Conservation (phyloP, 2,888 invertebrate species). For the Iphiclides podalirius region DNA sequence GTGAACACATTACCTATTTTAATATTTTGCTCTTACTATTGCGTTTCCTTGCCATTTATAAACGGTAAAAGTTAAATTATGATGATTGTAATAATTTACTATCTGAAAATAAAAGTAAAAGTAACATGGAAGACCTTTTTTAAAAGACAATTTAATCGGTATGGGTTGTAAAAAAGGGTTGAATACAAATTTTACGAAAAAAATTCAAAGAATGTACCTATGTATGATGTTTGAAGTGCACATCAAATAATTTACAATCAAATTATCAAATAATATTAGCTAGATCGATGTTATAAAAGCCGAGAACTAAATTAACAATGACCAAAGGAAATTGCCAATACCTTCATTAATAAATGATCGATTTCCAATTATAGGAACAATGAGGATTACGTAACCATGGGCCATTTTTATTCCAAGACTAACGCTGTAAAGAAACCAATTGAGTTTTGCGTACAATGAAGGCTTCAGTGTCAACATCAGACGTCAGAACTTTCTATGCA, state of each 20-base stretch:
- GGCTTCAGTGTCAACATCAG: background rate
- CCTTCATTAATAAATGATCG: conserved; percentile 7
- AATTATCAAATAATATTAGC: too few relatives aligned
- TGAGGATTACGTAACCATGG: conserved; percentile 10
- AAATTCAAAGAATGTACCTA: too few relatives aligned
- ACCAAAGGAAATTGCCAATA: conserved; percentile 7
- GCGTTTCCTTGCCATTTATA: conserved; percentile 29
- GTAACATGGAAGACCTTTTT: too few relatives aligned
- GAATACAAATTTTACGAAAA: too few relatives aligned
- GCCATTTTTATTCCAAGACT: conserved; percentile 7
- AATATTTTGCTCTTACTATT: background rate
- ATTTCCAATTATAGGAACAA: conserved; percentile 18
- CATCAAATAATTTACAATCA: too few relatives aligned
- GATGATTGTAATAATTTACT: too few relatives aligned
- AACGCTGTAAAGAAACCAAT: background rate
- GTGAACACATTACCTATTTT: conserved; percentile 27
- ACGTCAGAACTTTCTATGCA: background rate
- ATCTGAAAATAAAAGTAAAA: too few relatives aligned
- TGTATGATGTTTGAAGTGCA: too few relatives aligned
- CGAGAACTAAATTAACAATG: background rate
- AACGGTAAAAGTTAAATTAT: too few relatives aligned
- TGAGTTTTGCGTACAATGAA: conserved; percentile 9
- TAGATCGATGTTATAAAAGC: background rate
- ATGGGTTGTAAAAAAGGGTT: too few relatives aligned
- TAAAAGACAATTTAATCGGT: too few relatives aligned